Conservation (phyloP, 2,113 vertebrate species). For the Podarcis muralis region DNA sequence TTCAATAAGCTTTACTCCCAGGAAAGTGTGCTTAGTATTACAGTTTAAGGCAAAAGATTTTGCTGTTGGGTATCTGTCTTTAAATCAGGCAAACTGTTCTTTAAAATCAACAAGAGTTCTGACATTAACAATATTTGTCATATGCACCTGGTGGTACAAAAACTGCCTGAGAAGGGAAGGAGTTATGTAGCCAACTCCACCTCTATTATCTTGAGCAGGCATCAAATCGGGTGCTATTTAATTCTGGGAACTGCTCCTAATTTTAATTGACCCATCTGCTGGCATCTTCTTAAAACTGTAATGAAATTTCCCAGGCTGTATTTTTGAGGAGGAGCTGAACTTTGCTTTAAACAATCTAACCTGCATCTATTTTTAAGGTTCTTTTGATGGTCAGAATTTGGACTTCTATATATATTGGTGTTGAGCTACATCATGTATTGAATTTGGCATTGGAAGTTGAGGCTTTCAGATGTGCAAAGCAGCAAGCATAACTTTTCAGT, state of each 20-base stretch:
- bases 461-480: slow-evolving; percentile 32
- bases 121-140: background rate
- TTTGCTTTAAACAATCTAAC: slow-evolving; percentile 1
- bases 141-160: background rate
- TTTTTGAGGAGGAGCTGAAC: background rate
- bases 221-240: background rate
- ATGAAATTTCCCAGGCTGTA: background rate
- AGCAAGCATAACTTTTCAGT: slow-evolving; percentile 31
- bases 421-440: slow-evolving; percentile 13
- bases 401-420: slow-evolving; percentile 3
- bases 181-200: background rate
- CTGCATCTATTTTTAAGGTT: background rate
- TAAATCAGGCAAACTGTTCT: background rate
- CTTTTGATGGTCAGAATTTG: background rate
- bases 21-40: background rate
- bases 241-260: background rate
- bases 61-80: background rate
- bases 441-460: slow-evolving; percentile 11
- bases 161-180: background rate
- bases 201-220: background rate
- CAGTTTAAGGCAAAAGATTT: background rate
- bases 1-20: background rate
- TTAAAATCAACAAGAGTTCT: background rate
- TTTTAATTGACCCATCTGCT: slow-evolving; percentile 4
- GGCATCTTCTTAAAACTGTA: background rate